Evolutionary conservation across 2,888 invertebrate species (phyloP).

Genomic region (Argyresthia goedartella): DNA sequence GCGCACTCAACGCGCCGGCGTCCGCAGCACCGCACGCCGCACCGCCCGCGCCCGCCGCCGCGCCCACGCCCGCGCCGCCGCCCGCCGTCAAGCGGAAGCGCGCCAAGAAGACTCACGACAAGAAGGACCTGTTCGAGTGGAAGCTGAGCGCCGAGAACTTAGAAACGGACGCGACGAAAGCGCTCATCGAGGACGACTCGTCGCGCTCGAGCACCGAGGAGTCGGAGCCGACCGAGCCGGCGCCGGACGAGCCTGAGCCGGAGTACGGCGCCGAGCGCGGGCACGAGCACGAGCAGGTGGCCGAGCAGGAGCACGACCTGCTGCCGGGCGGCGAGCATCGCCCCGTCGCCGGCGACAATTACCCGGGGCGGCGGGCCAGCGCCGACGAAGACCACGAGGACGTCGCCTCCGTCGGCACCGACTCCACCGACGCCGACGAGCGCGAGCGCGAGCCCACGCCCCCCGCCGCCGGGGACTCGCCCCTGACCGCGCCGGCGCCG

Average conservation of each 20-base stretch:
- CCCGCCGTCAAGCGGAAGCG: slow-evolving; percentile 13
- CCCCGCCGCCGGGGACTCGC: no score
- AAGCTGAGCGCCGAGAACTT: background rate
- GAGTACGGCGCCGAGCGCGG: no score
- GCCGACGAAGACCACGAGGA: slow-evolving; percentile 11
- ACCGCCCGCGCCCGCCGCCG: slow-evolving; percentile 9
- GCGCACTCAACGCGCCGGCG: background rate
- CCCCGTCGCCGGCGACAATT: slow-evolving; percentile 3
- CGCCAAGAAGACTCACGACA: background rate
- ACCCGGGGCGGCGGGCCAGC: slow-evolving; percentile 7
- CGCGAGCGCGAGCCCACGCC: no score
- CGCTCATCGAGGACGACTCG: slow-evolving; percentile 24
- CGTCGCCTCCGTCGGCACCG: slow-evolving; percentile 13
- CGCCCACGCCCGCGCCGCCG: slow-evolving; percentile 2
- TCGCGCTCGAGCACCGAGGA: slow-evolving; percentile 32
- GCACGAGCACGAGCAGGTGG: no score
- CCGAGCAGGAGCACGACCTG: slow-evolving; percentile 3
- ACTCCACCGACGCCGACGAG: slow-evolving; percentile 7
- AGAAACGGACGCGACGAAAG: slow-evolving; percentile 21
- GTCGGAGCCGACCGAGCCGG: slow-evolving; percentile 9
- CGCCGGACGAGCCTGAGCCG: slow-evolving; percentile 16
- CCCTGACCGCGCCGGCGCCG: no score
- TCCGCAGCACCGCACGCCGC: no score
- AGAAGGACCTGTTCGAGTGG: background rate
- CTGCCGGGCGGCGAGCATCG: slow-evolving; percentile 4